These are phyloP conservation scores for Anguilla rostrata DNA, from an alignment of 2,113 vertebrate species.

Conservation along the genomic window DNA sequence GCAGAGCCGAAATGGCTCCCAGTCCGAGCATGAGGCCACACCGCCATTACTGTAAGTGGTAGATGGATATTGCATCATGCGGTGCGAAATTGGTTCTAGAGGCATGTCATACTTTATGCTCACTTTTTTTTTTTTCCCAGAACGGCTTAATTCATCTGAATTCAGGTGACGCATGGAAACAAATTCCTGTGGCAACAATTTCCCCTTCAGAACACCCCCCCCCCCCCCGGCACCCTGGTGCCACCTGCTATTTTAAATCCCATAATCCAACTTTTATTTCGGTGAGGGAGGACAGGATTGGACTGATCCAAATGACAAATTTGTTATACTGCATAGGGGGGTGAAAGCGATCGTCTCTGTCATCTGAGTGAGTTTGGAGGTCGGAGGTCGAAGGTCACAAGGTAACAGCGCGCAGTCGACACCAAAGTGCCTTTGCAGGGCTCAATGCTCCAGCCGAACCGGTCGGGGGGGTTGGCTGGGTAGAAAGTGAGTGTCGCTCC, in stretches of 20 bases:
- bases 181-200: background rate
- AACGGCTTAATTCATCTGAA: background rate
- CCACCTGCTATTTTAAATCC: background rate
- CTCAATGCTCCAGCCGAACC: too few relatives aligned
- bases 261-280: background rate
- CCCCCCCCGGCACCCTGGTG: too few relatives aligned
- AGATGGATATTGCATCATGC: background rate
- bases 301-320: too few relatives aligned
- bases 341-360: too few relatives aligned
- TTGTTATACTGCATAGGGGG: too few relatives aligned
- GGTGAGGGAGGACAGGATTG: background rate
- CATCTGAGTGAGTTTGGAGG: too few relatives aligned
- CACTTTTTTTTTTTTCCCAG: background rate
- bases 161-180: background rate
- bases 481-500: too few relatives aligned
- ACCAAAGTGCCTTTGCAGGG: too few relatives aligned
- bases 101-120: background rate
- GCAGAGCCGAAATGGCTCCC: background rate
- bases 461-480: too few relatives aligned
- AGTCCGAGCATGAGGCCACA: background rate
- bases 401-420: too few relatives aligned
- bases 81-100: background rate
- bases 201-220: background rate
- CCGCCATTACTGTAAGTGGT: background rate
- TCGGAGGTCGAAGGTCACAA: too few relatives aligned